Percentiles rank a stretch among this genome's conserved stretches.
Evolutionary conservation across 92 coral and sea anemone genomes (phyloP).

Genomic region (Siderastrea radians): DNA sequence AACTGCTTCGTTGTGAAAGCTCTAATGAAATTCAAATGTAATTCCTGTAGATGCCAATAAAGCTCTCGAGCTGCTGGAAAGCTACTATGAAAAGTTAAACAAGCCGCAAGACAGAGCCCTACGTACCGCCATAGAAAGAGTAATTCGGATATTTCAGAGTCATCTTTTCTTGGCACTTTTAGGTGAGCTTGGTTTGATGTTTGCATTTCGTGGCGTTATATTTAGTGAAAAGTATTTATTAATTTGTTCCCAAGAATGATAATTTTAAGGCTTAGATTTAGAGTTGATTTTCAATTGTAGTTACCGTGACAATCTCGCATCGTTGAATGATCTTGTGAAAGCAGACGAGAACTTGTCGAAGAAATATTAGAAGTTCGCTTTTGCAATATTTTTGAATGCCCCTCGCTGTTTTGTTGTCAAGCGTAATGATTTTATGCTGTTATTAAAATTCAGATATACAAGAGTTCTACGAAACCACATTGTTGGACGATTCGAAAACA

Average conservation of each 20-base stretch:
- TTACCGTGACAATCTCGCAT: constrained; percentile 6
- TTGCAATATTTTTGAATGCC: constrained; percentile 43
- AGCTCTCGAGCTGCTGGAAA: constrained; percentile 92
- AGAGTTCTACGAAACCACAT: constrained; percentile 95
- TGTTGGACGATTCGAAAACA: constrained; percentile 90
- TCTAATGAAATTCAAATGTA: constrained; percentile 40
- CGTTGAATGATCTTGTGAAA: neutral
- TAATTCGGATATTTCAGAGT: constrained; percentile 97
- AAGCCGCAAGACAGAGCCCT: constrained; percentile 98
- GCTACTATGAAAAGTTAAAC: constrained; percentile 93
- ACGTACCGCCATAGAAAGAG: constrained; percentile 97
- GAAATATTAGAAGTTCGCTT: constrained; percentile 9
- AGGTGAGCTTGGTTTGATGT: constrained; percentile 73
- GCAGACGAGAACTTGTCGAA: neutral
- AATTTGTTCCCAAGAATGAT: neutral
- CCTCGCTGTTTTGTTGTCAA: constrained; percentile 51
- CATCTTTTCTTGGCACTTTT: constrained; percentile 91
- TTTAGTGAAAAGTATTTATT: constrained; percentile 11
- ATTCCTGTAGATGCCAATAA: constrained; percentile 84
- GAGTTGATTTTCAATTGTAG: neutral
- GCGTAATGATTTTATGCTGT: constrained; percentile 24
- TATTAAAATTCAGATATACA: constrained; percentile 86
- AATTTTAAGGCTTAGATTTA: neutral
- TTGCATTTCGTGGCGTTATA: constrained; percentile 24
- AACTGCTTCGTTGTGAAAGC: constrained; percentile 20